A percentile compares a stretch with the other conserved stretches of the same genome.
These are phyloP conservation scores for Apteryx owenii DNA, from an alignment of 2,113 vertebrate species.

Conservation along the genomic window DNA sequence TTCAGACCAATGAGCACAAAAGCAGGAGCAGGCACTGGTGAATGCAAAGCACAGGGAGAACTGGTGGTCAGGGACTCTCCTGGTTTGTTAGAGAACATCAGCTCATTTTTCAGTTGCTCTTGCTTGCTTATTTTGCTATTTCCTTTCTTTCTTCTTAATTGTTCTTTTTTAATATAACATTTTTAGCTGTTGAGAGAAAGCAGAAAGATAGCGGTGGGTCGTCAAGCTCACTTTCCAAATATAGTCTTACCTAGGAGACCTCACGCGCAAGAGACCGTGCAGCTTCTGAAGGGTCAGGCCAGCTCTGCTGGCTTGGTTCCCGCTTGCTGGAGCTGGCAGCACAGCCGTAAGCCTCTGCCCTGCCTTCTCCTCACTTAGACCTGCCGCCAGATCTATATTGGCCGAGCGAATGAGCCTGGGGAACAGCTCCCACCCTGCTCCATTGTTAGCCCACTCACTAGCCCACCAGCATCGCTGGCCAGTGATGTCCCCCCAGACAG, in stretches of 20 bases:
- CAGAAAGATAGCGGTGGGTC: background rate
- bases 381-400: background rate
- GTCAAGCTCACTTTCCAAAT: background rate
- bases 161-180: background rate
- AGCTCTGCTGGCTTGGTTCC: fast-evolving
- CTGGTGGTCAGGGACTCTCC: fast-evolving
- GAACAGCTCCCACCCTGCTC: background rate
- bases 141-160: background rate
- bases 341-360: background rate
- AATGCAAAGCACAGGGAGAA: background rate
- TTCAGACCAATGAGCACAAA: background rate
- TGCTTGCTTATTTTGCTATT: background rate
- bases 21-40: background rate
- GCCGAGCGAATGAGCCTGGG: background rate
- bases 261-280: fast-evolving
- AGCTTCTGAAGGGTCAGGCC: background rate
- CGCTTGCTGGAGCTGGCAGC: background rate
- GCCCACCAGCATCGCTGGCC: background rate
- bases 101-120: background rate
- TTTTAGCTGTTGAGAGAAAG: background rate
- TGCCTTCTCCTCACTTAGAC: background rate
- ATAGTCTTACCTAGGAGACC: background rate
- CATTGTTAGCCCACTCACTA: background rate
- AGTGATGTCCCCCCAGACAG: background rate
- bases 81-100: background rate